phyloP scores from a whole-genome alignment of 2,888 invertebrate genomes.

The Abrostola triplasia region DNA sequence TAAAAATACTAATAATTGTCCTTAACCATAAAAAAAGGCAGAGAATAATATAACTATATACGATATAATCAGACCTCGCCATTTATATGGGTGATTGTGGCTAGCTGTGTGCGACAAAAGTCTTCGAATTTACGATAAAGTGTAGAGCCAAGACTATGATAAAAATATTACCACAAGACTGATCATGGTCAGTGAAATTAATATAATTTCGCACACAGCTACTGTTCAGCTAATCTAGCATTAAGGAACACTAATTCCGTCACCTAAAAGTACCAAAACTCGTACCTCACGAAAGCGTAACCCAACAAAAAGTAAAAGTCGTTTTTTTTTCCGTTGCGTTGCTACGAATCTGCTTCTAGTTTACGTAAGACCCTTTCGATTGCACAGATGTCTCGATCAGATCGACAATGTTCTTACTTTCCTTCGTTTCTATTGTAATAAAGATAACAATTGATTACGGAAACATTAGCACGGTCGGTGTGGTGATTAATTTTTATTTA shows the following conservation, averaged over 20 bases:
- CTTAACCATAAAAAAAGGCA: no score
- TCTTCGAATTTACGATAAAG: no score
- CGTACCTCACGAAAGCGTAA: slow-evolving; percentile 63
- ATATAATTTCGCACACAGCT: no score
- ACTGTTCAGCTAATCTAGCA: not conserved
- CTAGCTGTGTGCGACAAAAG: no score
- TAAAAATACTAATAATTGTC: no score
- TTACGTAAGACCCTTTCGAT: slow-evolving; percentile 73
- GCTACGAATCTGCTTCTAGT: slow-evolving; percentile 71
- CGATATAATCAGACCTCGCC: no score
- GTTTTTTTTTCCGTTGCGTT: slow-evolving; percentile 60
- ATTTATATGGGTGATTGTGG: no score
- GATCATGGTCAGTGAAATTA: no score
- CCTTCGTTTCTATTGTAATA: slow-evolving; percentile 42
- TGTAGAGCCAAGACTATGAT: no score
- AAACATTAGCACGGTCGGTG: slow-evolving; percentile 34
- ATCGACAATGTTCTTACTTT: slow-evolving; percentile 39
- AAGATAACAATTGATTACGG: slow-evolving; percentile 54
- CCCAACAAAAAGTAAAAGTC: slow-evolving; percentile 80
- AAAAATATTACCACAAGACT: no score
- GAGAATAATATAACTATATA: no score
- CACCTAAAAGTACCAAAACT: slow-evolving; percentile 51
- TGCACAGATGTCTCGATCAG: slow-evolving; percentile 22
- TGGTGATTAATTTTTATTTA: slow-evolving; percentile 21
- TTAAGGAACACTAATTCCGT: slow-evolving; percentile 42